Evolutionary conservation across 1,140 invertebrate species (phyloP), one percentile per base, ranked within the genome.

Genomic region (Portunus trituberculatus): DNA sequence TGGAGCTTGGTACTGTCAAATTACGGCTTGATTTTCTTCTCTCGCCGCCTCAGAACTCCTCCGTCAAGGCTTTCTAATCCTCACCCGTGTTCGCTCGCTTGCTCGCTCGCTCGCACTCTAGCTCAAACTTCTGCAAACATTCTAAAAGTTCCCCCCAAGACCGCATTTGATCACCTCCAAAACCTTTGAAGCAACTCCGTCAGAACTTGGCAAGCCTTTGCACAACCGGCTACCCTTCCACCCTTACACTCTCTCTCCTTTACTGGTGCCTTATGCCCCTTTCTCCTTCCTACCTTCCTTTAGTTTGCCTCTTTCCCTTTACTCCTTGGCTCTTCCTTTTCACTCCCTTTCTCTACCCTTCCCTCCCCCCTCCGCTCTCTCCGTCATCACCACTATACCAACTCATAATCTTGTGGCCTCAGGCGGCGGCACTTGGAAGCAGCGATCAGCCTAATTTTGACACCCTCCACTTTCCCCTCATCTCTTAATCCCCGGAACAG

Each of bases 361-460:
- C 67, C 67, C n/a, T 76, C 67, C 67, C n/a, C 67, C 67, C 67
- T 76, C 67, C n/a, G 20, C n/a, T 7, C n/a, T 25, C n/a, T 76
- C 25, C 67, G 25, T 8, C 67, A 25, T 76, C n/a, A 25, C 67
- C 67, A 25, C 67, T 20, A 20, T 20, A 76, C 20, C 67, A n/a
- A 12, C 67, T 25, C 67, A 25, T 76, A 76, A 76, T 76, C 67
- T 7, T 2, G 67, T 76, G 67, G 67, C 67, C n/a, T 20, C 67
- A 25, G 67, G 67, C 20, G 67, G 25, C 67, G n/a, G 67, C 20
- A 59, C 52, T 59, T 59, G 12, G 67, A 76, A n/a, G 67, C 20
- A 76, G 67, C 67, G 67, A 76, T 76, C 67, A 76, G 67, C 67
- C 67, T 76, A 76, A 76, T 76, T 76, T 76, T 76, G 67, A 76